Evolutionary conservation across 1,140 invertebrate genomes (phyloP).

Genomic region (Platorchestia sp.): DNA sequence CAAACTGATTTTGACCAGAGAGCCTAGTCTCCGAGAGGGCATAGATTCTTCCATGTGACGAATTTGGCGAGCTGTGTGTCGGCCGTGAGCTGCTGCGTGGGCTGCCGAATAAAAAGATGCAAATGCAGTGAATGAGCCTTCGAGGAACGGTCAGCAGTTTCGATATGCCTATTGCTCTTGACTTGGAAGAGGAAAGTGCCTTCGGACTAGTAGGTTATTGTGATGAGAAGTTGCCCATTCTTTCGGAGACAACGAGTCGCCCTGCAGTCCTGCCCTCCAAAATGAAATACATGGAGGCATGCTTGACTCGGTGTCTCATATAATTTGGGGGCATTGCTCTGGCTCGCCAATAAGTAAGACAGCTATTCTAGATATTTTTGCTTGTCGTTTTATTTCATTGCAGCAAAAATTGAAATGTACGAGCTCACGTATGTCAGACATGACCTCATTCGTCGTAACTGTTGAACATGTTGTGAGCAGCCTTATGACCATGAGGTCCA

Average conservation of each 20-base stretch:
- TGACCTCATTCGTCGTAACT: neutral
- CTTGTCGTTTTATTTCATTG: neutral
- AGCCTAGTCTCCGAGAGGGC: neutral
- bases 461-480: neutral
- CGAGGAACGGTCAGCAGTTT: slow-evolving; percentile 26
- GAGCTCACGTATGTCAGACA: neutral
- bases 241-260: neutral
- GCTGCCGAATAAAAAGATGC: neutral
- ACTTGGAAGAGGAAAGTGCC: neutral
- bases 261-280: neutral
- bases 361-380: neutral
- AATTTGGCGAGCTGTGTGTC: slow-evolving; percentile 19
- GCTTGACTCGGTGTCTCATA: neutral
- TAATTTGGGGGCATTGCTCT: neutral
- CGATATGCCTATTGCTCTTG: neutral
- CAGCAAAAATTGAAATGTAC: neutral
- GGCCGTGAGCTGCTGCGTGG: neutral
- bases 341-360: neutral
- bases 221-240: slow-evolving; percentile 6
- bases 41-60: neutral
- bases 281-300: neutral
- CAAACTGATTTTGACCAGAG: neutral
- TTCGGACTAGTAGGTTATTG: neutral
- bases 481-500: neutral
- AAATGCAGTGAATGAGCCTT: slow-evolving; percentile 6